Evolutionary conservation across 2,113 vertebrate species (phyloP).

Genomic region (Catharus minimus): DNA sequence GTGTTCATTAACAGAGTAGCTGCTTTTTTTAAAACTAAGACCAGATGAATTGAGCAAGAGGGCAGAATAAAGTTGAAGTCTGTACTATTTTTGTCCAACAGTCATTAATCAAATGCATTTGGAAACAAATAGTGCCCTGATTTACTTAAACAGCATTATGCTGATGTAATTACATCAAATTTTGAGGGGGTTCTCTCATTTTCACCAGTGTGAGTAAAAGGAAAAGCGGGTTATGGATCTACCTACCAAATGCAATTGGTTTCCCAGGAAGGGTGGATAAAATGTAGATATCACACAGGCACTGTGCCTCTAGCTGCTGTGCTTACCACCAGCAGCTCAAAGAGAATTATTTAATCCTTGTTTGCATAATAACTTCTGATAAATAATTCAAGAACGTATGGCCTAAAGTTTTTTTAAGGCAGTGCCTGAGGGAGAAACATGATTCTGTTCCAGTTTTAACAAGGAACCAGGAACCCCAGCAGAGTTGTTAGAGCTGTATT

Average conservation of each 20-base stretch:
- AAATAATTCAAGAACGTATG: constrained; percentile 70
- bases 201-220: neutral
- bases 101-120: constrained; percentile 38
- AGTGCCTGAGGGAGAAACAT: constrained; percentile 58
- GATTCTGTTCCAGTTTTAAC: constrained; percentile 58
- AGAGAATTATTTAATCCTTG: constrained; percentile 85
- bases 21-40: neutral
- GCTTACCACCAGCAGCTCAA: constrained; percentile 70
- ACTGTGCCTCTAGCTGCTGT: constrained; percentile 51
- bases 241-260: constrained; percentile 20
- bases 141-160: neutral
- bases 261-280: constrained; percentile 16
- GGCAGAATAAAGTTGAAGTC: neutral
- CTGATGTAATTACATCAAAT: neutral
- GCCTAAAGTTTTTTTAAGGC: constrained; percentile 63
- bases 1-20: neutral
- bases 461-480: constrained; percentile 33
- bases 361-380: constrained; percentile 78
- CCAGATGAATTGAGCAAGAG: neutral
- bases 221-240: neutral
- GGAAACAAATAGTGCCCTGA: constrained; percentile 11
- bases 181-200: neutral
- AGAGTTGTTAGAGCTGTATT: constrained; percentile 29
- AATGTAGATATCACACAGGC: constrained; percentile 38
- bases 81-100: constrained; percentile 15